Percentiles rank a stretch among this genome's conserved stretches.
Conservation (phyloP, 2,797 vertebrate genomes). For the Poeciliopsis gracilis region DNA sequence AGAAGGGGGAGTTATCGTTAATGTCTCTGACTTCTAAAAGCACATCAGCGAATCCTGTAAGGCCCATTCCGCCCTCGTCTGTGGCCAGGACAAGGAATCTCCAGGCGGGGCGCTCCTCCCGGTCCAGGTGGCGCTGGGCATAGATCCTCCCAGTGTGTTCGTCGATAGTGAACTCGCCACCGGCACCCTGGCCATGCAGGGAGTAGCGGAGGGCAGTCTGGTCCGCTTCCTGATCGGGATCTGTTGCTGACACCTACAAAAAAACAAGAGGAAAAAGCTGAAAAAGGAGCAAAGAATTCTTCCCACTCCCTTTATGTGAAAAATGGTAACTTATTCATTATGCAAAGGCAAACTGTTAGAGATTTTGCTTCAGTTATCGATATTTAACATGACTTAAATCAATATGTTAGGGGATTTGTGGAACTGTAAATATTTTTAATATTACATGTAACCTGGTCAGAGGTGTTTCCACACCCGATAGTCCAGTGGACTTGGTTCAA, state of each 20-base stretch:
- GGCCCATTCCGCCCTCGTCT: slow-evolving; percentile 86
- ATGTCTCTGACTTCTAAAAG: slow-evolving; percentile 86
- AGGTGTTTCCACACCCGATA: neutral
- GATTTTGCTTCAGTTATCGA: neutral
- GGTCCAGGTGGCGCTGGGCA: slow-evolving; percentile 81
- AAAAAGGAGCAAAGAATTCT: neutral
- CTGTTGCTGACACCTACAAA: slow-evolving; percentile 86
- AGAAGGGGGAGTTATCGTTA: slow-evolving; percentile 88
- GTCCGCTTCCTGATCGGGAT: slow-evolving; percentile 88
- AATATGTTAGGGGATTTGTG: neutral
- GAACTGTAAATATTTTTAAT: neutral
- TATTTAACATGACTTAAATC: neutral
- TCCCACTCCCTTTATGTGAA: neutral
- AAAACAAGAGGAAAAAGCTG: neutral
- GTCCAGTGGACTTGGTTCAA: no score
- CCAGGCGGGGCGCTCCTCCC: slow-evolving; percentile 85
- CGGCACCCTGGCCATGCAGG: slow-evolving; percentile 87
- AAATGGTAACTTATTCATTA: neutral
- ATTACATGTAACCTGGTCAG: neutral
- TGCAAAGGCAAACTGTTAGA: neutral
- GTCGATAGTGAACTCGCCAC: slow-evolving; percentile 86
- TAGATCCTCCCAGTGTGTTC: slow-evolving; percentile 84
- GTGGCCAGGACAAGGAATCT: slow-evolving; percentile 90
- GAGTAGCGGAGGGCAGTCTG: slow-evolving; percentile 86
- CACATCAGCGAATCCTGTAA: slow-evolving; percentile 91